Percentiles rank a stretch among this genome's conserved stretches.
phyloP scores from a whole-genome alignment of 2,888 invertebrate genomes.

The Byasa hedistus region DNA sequence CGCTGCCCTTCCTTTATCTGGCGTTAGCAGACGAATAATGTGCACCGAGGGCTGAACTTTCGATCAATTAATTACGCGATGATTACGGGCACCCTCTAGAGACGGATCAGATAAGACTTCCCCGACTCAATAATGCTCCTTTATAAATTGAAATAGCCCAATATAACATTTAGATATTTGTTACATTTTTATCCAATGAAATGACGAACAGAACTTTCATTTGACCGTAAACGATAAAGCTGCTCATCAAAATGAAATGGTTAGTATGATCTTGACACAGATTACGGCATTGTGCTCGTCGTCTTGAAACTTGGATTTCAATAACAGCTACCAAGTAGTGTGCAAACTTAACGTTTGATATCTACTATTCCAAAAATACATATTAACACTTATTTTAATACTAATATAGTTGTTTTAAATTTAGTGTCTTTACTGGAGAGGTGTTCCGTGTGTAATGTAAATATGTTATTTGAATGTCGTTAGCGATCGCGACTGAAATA shows the following conservation, averaged over 20 bases:
- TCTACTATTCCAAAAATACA: no score
- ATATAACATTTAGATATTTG: not conserved
- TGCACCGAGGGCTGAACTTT: slow-evolving; percentile 74
- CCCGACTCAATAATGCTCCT: slow-evolving; percentile 13
- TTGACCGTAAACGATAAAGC: not conserved
- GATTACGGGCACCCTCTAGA: slow-evolving; percentile 64
- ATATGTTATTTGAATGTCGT: slow-evolving; percentile 9
- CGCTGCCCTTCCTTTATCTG: slow-evolving; percentile 72
- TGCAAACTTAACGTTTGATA: no score
- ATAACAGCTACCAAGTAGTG: no score
- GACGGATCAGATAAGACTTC: slow-evolving; percentile 34
- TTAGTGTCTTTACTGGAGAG: no score
- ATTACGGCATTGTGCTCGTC: no score
- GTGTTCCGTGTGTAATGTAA: not conserved
- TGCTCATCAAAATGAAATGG: not conserved
- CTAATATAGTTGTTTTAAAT: no score
- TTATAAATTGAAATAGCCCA: slow-evolving; percentile 5
- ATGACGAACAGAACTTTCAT: not conserved
- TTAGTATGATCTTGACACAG: no score
- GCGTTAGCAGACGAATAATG: slow-evolving; percentile 71
- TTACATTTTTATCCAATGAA: not conserved
- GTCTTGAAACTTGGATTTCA: no score
- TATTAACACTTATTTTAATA: no score
- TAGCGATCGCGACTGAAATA: slow-evolving; percentile 24
- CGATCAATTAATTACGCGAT: slow-evolving; percentile 78